Conservation (phyloP, 2,797 vertebrate genomes). For the Enteromius trimaculatus region DNA sequence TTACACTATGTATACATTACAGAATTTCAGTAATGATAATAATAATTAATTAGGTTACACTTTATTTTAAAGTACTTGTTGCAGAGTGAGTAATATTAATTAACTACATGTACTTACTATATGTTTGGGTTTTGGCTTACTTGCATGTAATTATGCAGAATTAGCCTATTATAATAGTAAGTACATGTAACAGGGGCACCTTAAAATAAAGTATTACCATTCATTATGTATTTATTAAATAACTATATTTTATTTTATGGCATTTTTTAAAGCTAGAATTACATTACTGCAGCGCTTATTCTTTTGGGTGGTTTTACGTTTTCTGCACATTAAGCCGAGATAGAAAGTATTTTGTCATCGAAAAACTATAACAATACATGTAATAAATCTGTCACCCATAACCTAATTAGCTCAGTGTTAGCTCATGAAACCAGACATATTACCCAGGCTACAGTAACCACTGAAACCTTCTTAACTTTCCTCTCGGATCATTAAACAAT, state of each 20-base stretch:
- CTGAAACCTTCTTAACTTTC: slow-evolving; percentile 27
- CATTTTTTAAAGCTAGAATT: background rate
- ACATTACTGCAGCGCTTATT: background rate
- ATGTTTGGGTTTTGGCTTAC: too few species aligned
- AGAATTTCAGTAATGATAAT: background rate
- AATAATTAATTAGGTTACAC: background rate
- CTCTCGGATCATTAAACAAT: slow-evolving; percentile 42
- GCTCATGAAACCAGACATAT: slow-evolving; percentile 19
- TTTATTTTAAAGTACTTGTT: too few species aligned
- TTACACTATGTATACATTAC: background rate
- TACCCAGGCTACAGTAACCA: slow-evolving; percentile 12
- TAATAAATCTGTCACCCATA: slow-evolving; percentile 21
- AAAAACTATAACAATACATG: slow-evolving; percentile 9
- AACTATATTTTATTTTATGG: background rate
- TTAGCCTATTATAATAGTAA: too few species aligned
- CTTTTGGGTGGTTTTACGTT: background rate
- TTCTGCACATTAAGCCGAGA: background rate
- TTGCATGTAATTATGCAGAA: too few species aligned
- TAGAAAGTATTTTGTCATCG: background rate
- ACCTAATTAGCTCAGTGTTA: slow-evolving; percentile 10
- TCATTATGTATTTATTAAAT: background rate
- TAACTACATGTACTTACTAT: too few species aligned
- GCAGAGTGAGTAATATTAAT: too few species aligned
- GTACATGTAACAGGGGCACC: too few species aligned
- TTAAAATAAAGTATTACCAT: too few species aligned